Conservation (phyloP, 53 echinoderm and acorn worm species). For the Zoroaster sp. region DNA sequence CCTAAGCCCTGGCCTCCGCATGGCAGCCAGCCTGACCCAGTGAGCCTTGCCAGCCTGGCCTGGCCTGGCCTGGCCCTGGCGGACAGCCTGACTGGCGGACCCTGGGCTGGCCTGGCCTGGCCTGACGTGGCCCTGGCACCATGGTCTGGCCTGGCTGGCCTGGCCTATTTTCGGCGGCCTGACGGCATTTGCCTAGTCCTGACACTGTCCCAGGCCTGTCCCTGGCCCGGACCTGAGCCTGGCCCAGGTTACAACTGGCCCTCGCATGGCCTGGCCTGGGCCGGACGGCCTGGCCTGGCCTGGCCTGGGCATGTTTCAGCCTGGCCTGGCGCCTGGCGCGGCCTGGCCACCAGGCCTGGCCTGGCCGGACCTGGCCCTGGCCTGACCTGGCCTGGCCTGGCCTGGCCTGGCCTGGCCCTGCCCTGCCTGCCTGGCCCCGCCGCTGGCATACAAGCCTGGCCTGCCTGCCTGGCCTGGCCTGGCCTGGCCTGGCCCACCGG, state of each 20-base stretch:
- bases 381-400: constrained; percentile 23
- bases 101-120: constrained; percentile 34
- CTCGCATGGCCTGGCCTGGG: not conserved
- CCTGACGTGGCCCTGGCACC: constrained; percentile 1
- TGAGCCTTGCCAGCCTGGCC: not conserved
- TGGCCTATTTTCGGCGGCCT: not conserved
- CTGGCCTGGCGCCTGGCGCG: not conserved
- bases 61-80: constrained; percentile 24
- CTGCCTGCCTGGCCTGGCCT: constrained; percentile 1
- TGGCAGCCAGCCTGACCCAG: too few species aligned
- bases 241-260: not conserved
- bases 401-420: constrained; percentile 26
- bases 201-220: not conserved
- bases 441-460: not conserved
- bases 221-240: not conserved
- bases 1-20: too few species aligned
- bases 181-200: not conserved
- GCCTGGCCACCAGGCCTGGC: not conserved
- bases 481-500: constrained; percentile 13
- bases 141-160: constrained; percentile 14
- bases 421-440: not conserved
- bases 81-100: not conserved
- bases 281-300: not conserved
- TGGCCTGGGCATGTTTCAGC: not conserved
- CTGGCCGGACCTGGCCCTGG: not conserved